These are phyloP conservation scores for Motacilla tschutschensis DNA, from an alignment of 2,113 vertebrate species.

Conservation along the genomic window DNA sequence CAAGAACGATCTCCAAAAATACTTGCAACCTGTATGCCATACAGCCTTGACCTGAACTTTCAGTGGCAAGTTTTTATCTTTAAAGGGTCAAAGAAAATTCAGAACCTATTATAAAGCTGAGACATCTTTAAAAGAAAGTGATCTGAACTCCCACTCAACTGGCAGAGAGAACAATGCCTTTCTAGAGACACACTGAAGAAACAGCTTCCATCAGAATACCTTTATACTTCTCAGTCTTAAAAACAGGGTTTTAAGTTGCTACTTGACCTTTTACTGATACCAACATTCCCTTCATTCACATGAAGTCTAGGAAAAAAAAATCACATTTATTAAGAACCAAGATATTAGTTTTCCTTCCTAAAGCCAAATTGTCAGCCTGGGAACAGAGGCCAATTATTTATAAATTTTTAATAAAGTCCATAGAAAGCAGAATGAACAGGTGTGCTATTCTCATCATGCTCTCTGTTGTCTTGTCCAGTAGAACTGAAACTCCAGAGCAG, in stretches of 20 bases:
- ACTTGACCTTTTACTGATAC: neutral
- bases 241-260: neutral
- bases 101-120: neutral
- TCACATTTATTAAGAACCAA: neutral
- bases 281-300: neutral
- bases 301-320: neutral
- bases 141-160: neutral
- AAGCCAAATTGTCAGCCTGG: neutral
- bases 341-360: neutral
- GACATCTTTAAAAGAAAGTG: neutral
- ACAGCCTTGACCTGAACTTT: neutral
- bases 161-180: neutral
- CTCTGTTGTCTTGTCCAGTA: neutral
- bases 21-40: neutral
- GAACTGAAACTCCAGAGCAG: neutral
- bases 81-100: neutral
- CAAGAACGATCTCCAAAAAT: neutral
- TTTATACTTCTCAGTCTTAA: neutral
- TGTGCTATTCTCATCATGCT: neutral
- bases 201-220: neutral
- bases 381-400: neutral
- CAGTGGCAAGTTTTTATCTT: neutral
- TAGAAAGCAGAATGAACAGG: neutral
- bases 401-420: neutral
- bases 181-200: neutral